Percentiles rank a stretch among this genome's conserved stretches.
Conservation (phyloP, 2,888 invertebrate species). For the Serrognathus titanus region DNA sequence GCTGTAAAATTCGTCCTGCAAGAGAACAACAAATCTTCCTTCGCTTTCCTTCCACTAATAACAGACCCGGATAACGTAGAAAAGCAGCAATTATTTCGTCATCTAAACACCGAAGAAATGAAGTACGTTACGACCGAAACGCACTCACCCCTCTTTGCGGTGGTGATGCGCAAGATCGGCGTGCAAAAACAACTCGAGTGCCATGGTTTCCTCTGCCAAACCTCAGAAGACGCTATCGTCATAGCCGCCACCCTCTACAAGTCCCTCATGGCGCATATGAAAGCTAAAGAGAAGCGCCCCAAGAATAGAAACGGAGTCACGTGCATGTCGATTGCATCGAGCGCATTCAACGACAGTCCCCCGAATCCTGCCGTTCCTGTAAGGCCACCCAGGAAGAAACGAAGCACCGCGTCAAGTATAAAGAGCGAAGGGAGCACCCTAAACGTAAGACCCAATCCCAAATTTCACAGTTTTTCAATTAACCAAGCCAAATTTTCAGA, state of each 20-base stretch:
- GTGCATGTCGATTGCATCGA: conserved; percentile 72
- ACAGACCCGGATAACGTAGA: conserved; percentile 78
- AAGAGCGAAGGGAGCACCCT: conserved; percentile 17
- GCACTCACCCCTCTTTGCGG: conserved; percentile 84
- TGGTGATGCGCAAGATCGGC: conserved; percentile 80
- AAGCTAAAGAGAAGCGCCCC: conserved; percentile 59
- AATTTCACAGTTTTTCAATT: not conserved
- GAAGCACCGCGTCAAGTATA: conserved; percentile 59
- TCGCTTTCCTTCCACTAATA: conserved; percentile 81
- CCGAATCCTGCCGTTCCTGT: conserved; percentile 51
- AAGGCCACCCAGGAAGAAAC: conserved; percentile 73
- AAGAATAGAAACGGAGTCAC: conserved; percentile 73
- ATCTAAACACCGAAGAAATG: conserved; percentile 54
- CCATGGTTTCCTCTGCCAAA: conserved; percentile 87
- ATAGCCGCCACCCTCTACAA: conserved; percentile 89
- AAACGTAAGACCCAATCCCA: conserved; percentile 1
- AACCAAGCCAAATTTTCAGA: conserved; percentile 25
- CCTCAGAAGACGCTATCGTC: conserved; percentile 86
- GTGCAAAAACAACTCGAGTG: conserved; percentile 80
- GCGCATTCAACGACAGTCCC: conserved; percentile 44
- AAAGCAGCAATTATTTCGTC: conserved; percentile 64
- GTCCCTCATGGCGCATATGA: conserved; percentile 79
- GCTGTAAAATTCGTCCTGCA: conserved; percentile 81
- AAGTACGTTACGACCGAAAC: conserved; percentile 54
- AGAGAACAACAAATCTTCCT: conserved; percentile 54